Evolutionary conservation across 2,113 vertebrate species (phyloP).

Genomic region (Xiphophorus hellerii): DNA sequence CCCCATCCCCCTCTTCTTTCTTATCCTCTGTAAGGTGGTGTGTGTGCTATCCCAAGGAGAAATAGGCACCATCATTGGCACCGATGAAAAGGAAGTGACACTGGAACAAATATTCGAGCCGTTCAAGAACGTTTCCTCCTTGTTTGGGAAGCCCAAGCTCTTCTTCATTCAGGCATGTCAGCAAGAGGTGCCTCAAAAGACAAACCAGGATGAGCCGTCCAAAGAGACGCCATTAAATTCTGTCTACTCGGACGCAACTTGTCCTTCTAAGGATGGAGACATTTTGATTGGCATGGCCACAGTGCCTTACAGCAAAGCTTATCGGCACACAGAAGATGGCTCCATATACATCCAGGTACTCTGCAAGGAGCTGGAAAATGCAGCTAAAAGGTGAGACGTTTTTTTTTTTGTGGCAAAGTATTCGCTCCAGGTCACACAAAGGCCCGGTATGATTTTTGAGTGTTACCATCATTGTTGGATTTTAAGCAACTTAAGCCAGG

Average conservation of each 20-base stretch:
- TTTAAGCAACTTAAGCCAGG: no score
- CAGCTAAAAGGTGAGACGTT: constrained; percentile 59
- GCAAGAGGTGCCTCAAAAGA: constrained; percentile 49
- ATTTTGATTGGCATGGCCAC: constrained; percentile 83
- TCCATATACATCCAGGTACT: constrained; percentile 85
- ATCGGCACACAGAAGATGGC: constrained; percentile 49
- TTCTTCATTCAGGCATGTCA: constrained; percentile 94
- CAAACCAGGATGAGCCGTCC: background rate
- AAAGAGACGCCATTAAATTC: no score
- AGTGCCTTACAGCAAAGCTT: constrained; percentile 63
- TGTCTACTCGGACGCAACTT: constrained; percentile 54
- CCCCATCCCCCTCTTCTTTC: background rate
- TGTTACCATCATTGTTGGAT: no score
- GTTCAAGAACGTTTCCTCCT: constrained; percentile 75
- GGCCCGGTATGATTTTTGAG: no score
- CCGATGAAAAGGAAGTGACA: constrained; percentile 58
- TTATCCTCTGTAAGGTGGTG: constrained; percentile 53
- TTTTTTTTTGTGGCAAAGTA: background rate
- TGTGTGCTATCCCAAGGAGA: constrained; percentile 82
- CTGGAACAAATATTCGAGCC: constrained; percentile 62
- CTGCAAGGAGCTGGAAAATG: constrained; percentile 72
- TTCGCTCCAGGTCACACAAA: no score
- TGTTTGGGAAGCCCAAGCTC: constrained; percentile 87
- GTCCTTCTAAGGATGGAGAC: constrained; percentile 66
- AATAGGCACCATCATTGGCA: constrained; percentile 71